Base-by-base conservation (phyloP, 2,113 vertebrate species). In the Saimiri boliviensis region DNA sequence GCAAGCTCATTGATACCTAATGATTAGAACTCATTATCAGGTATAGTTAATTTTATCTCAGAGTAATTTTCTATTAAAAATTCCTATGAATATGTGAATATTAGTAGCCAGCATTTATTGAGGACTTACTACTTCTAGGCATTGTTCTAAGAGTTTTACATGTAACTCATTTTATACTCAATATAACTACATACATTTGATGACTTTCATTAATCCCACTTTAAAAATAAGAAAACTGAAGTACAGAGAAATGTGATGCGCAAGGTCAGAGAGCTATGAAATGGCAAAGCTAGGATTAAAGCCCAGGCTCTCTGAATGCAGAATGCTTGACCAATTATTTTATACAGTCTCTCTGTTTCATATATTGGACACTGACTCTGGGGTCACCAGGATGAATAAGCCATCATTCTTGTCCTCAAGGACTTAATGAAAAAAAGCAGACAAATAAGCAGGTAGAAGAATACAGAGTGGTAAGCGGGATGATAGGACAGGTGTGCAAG, bases 11-110 rank as follows among this genome's bases (percentile, higher is more conserved):
- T 76, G 63, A 95, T 45, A 70, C 30, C 16, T 80, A 16, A n/a
- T 58, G 14, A 60, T 60, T 45, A 91, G 54, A 88, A 70, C 27
- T 83, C 54, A 84, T 73, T 40, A 11, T 76, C 16, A 80, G 79
- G 4, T 66, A 85, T n/a, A 54, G 54, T 35, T 83, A 40, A 54
- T 81, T 91, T 91, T 81, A 91, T 56, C 84, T 93, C 42, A 56
- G 66, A 84, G 16, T 1, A 20, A 73, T 97, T 95, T 94, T n/a
- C 70, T 80, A 54, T 27, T 7, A 96, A 85, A 77, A 70, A 76
- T 40, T 85, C 6, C 23, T 85, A 4, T 81, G 45, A 23, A 71
- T 73, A 16, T 77, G 21, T 60, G 45, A 87, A 71, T 71, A 85
- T 71, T 86, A 87, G 40, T 56, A 86, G 19, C 6, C 12, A 84